Conservation (phyloP, 2,797 vertebrate genomes). For the Enteromius paludinosus region DNA sequence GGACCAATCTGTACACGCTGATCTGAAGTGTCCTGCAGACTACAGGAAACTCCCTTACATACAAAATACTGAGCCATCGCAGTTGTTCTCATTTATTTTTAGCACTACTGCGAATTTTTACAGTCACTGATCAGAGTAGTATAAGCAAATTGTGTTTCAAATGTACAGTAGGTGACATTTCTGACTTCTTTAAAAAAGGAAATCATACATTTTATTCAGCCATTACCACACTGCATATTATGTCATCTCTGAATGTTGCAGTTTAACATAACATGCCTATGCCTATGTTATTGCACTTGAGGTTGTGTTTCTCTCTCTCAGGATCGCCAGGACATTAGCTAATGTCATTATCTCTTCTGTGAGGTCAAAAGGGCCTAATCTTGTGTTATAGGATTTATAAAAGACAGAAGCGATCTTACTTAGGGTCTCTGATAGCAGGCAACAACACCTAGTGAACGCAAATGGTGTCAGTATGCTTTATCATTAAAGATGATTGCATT, state of each 20-base stretch:
- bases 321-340: conserved; percentile 78
- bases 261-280: neutral
- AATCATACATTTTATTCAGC: neutral
- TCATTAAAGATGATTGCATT: conserved; percentile 10
- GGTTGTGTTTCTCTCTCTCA: conserved; percentile 47
- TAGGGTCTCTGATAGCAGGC: conserved; percentile 66
- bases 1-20: conserved; percentile 44
- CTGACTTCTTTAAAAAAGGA: neutral
- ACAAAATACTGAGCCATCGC: neutral
- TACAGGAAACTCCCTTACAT: conserved; percentile 41
- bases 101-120: neutral
- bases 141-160: neutral
- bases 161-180: neutral
- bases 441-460: conserved; percentile 66
- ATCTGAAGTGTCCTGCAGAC: conserved; percentile 44
- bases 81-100: neutral
- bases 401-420: conserved; percentile 78
- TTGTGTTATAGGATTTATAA: conserved; percentile 80
- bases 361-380: conserved; percentile 79
- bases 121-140: no score
- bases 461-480: conserved; percentile 66
- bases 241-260: neutral
- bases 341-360: conserved; percentile 81
- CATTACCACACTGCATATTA: neutral
- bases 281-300: neutral